Evolutionary conservation across 2,113 vertebrate genomes (phyloP), one percentile per base, ranked within the genome.

Genomic region (Chloebia gouldiae): DNA sequence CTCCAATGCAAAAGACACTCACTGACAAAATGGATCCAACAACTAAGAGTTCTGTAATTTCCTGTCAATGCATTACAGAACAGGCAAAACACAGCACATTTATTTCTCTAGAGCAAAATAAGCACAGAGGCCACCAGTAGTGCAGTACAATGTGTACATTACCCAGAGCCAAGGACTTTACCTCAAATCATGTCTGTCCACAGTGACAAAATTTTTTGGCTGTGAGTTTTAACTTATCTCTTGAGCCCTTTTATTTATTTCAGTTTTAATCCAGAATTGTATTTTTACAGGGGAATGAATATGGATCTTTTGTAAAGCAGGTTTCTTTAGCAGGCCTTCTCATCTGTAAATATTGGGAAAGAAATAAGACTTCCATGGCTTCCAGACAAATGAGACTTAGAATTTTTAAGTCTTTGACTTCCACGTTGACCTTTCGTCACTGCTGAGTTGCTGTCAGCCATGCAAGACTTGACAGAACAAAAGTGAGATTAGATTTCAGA

Each of bases 401-500:
- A 86, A 53, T 71, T 85, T 96, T 82, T 86, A 90, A 73, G 59
- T 90, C 73, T 95, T 92, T 96, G 91, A 93, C 86, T 95, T 96
- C 83, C 79, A 92, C 42, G 1, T 25, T 93, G 92, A 96, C 95
- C 95, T 96, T 96, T 89, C 25, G 68, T 93, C 93, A 96, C 90
- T 90, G 85, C 77, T 95, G 86, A 96, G 69, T 95, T 95, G 91
- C 59, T 91, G 63, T 92, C 88, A 97, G 92, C 92, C 91, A 96
- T 96, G 95, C 91, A 95, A 95, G 78, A 86, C 94, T 76, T 64
- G 77, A 91, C 68, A 81, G 88, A 91, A 93, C 53, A 93, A 92
- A 86, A 90, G 47, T 49, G 53, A 81, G 51, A 81, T 96, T 97
- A 66, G 66, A 92, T 96, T 96, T 96, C 96, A 95, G 84, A 80